phyloP scores from a whole-genome alignment of 1,140 invertebrate species.

The Caenorhabditis briggsae region DNA sequence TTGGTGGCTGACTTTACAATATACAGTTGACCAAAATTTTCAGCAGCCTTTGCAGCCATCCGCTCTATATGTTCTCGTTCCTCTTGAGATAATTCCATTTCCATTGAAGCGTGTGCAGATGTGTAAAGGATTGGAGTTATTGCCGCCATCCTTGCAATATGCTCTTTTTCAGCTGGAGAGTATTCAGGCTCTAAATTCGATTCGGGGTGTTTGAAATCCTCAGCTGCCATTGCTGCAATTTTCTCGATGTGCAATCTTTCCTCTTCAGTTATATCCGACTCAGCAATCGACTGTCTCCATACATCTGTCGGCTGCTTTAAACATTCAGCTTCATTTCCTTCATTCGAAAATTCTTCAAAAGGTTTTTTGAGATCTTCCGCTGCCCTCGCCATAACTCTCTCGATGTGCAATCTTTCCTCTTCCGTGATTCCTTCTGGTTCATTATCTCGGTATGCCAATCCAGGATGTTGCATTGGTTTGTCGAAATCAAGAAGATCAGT shows the following conservation, averaged over 20 bases:
- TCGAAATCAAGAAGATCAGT: not conserved
- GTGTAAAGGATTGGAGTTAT: too few relatives aligned
- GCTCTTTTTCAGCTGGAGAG: not conserved
- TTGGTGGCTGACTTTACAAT: too few relatives aligned
- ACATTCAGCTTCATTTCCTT: not conserved
- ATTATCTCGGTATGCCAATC: not conserved
- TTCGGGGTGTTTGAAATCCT: slow-evolving; percentile 16
- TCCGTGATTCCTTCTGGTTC: not conserved
- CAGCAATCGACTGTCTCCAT: not conserved
- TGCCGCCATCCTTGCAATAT: too few relatives aligned
- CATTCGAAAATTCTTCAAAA: too few relatives aligned
- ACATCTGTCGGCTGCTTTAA: not conserved
- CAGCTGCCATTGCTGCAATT: not conserved
- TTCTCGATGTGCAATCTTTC: not conserved
- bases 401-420: not conserved
- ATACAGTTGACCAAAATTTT: not conserved
- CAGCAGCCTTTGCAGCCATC: not conserved
- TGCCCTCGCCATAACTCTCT: too few relatives aligned
- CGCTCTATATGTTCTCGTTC: not conserved
- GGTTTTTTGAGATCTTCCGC: too few relatives aligned
- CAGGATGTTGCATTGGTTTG: not conserved
- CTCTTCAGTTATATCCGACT: not conserved
- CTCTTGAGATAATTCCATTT: not conserved
- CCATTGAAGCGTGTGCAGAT: too few relatives aligned
- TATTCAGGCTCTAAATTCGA: not conserved